Base-by-base conservation (phyloP, 2,113 vertebrate species). In the Noturus placidus region DNA sequence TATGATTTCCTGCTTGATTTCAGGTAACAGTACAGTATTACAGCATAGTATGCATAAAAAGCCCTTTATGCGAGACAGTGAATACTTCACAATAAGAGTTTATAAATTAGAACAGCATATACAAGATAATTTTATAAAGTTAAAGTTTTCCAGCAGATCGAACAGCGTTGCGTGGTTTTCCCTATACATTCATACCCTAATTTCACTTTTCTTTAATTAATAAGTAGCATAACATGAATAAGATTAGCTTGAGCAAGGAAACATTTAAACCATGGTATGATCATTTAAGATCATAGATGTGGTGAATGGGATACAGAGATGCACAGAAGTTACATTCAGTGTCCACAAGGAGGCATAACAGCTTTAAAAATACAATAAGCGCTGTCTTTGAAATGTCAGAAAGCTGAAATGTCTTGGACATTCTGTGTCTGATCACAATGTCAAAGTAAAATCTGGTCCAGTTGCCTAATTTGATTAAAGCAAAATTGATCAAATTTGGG, bases 321-420 rank as follows among this genome's bases (percentile, higher is more conserved):
- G 3, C 15, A 30, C 79, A 78, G 52, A 8, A 65, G 59, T 86
- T 81, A 86, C 81, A 33, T 79, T 56, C 52, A 65, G 30, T 84
- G 80, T 84, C 87, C 87, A 88, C 65, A 54, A 78, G 84, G 56
- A 27, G 82, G 87, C 69, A 63, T 30, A 80, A 84, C 65, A 83
- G 59, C 22, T 17, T 82, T 86, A 46, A 83, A 54, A 35, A 80
- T 54, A 79, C 35, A 22, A 61, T 46, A 77, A 33, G 56, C 63
- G 42, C 59, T 14, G 42, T 27, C 27, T 76, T 13, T 30, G 65
- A 30, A 33, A 30, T 4, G 61, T n/a, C 61, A 13, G 61, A 65
- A 65, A 65, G 61, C 25, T 65, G 27, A 72, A 19, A 46, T 69
- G 15, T 69, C 22, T 2, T 69, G 67, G 67, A 69, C 67, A 42